Base-by-base conservation (phyloP, 2,113 vertebrate species). In the Argyrosomus japonicus region DNA sequence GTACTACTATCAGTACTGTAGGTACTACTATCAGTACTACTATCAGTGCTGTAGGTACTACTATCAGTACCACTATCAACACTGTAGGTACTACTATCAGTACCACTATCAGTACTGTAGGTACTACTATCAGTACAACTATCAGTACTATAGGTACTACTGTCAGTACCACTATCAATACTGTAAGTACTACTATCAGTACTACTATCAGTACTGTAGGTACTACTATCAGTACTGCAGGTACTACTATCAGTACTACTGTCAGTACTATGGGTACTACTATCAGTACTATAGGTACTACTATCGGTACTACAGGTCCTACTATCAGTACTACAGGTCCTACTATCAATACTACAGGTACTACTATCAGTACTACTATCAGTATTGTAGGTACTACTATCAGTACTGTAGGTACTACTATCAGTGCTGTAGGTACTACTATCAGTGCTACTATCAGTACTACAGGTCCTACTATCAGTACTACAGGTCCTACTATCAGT, bases 111-210 rank as follows among this genome's bases (percentile, higher is more conserved):
- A 23, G 19, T 27, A 21, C 5, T 21, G 21, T 6, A 5, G 8
- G 19, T 21, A 53, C 6, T 53, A 3, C 2, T 9, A 53, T 1
- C 9, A 21, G 23, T 32, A 43, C 21, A n/a, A n/a, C n/a, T n/a
- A n/a, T n/a, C n/a, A n/a, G n/a, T n/a, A n/a, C n/a, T 53, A 40
- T 48, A 5, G 14, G 3, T 15, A 5, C 2, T 48, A 48, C 3
- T 48, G 23, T 12, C 7, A 45, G 10, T 5, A 23, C 40, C 17
- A 57, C 5, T 29, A 4, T 2, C 1, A n/a, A 19, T 17, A 40
- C 0, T 6, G 47, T 0, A 0, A 9, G 27, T n/a, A 51, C 0
- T 3, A 60, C 3, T 7, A 29, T 6, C 25, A 27, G 18, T 17
- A 43, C 5, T 45, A 69, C 3, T 23, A 45, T 13, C 8, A 45